Evolutionary conservation across 2,888 invertebrate genomes (phyloP).

Genomic region (Ectropis crepuscularia): DNA sequence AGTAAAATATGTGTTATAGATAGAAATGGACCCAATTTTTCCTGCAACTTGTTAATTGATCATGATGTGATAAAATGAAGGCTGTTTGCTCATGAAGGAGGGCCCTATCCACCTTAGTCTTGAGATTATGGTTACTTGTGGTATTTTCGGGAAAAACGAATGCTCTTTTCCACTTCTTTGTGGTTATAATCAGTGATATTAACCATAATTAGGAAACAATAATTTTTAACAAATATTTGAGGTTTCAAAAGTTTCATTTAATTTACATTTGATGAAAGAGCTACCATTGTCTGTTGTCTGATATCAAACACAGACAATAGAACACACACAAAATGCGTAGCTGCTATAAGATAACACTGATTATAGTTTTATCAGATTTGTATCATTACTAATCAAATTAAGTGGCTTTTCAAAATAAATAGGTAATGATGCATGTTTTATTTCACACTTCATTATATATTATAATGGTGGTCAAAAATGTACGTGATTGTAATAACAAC

Average conservation of each 20-base stretch:
- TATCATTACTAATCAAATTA: background rate
- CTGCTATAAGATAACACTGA: constrained; percentile 15
- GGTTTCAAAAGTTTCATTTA: background rate
- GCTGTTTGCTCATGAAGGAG: no score
- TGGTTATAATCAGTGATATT: no score
- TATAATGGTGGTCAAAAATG: background rate
- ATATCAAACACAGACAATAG: background rate
- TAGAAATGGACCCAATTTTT: no score
- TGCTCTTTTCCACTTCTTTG: no score
- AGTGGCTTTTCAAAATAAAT: constrained; percentile 6
- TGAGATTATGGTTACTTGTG: no score
- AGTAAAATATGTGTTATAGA: no score
- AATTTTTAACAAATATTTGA: no score
- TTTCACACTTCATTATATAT: background rate
- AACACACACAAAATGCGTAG: constrained; percentile 4
- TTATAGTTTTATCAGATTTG: constrained; percentile 9
- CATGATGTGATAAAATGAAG: no score
- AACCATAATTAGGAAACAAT: no score
- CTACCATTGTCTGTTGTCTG: background rate
- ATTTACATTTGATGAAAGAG: background rate
- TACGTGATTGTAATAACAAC: background rate
- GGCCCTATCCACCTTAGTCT: no score
- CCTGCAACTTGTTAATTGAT: no score
- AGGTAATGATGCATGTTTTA: background rate
- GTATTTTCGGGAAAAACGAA: no score